These are phyloP conservation scores for Probosciger aterrimus DNA, from an alignment of 2,113 vertebrate species.

Conservation along the genomic window DNA sequence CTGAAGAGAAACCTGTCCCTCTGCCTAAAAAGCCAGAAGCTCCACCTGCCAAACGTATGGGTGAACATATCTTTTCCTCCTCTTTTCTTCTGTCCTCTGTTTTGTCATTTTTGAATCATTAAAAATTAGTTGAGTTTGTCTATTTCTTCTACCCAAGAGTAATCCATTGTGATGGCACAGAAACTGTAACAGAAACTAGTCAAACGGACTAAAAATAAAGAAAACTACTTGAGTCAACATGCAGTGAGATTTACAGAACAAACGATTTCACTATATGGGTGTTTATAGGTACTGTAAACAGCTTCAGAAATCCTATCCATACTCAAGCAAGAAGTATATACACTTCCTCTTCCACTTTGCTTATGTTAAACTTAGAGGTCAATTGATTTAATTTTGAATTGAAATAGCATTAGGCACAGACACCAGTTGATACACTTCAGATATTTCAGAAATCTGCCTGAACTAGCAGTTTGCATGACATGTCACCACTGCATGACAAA, in stretches of 20 bases:
- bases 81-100: neutral
- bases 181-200: neutral
- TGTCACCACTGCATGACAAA: neutral
- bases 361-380: neutral
- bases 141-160: neutral
- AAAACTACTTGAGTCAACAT: neutral
- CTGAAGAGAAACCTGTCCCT: conserved; percentile 12
- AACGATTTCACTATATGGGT: neutral
- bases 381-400: neutral
- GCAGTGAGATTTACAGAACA: neutral
- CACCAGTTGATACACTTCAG: neutral
- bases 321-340: neutral
- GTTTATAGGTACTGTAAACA: neutral
- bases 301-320: neutral
- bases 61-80: neutral
- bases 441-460: neutral
- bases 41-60: conserved; percentile 11
- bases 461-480: neutral
- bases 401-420: neutral
- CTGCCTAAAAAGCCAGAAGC: conserved; percentile 31
- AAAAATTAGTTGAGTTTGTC: neutral
- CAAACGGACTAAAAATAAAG: neutral
- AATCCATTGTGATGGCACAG: neutral
- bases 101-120: neutral
- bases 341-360: neutral